Base-by-base conservation (phyloP, 1,140 invertebrate species). In the Lepidurus couesii region DNA sequence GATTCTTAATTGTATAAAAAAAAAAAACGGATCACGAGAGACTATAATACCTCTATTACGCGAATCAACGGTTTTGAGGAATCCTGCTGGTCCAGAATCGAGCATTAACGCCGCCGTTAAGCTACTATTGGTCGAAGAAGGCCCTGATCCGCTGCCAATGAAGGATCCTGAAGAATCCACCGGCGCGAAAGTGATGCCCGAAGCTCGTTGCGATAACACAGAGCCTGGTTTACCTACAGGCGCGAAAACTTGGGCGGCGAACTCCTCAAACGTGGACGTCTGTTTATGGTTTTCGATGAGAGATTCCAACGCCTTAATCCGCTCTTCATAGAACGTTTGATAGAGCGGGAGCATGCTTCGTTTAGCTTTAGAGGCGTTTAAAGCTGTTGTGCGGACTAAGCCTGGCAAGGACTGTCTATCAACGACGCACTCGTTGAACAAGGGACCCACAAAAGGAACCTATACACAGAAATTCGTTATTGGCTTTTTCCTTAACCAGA, bases 381-480 rank as follows among this genome's bases (percentile, higher is more conserved):
- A 89, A 13, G 96, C 96, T 16, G 96, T 96, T 13, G 93, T 92
- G 79, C 97, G 89, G 42, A 99, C 93, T 43, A 99, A 87, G 34
- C 92, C 93, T 7, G 97, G 93, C 76, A 98, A 84, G 81, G 93
- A 90, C 81, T 90, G 89, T 82, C 92, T 91, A 81, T 93, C 91
- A 45, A 98, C 91, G 73, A 99, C 91, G 80, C 93, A 92, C 85
- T 98, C 97, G 86, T 98, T 94, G 85, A 96, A 98, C 65, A 99
- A 86, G 8, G 98, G 96, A 7, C 98, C 98, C 87, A 99, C 99
- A 85, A 92, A 95, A 5, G 95, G 94, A 80, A 96, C 92, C 89
- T 95, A 86, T 83, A 80, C 34, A 3, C 34, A 34, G 34, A 34
- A 34, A 34, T 34, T 34, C 34, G 34, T 34, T 34, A 34, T 78